A percentile compares a stretch with the other conserved stretches of the same genome.
These are phyloP conservation scores for Dipus sagitta DNA, from an alignment of 2,797 vertebrate genomes.

Conservation along the genomic window DNA sequence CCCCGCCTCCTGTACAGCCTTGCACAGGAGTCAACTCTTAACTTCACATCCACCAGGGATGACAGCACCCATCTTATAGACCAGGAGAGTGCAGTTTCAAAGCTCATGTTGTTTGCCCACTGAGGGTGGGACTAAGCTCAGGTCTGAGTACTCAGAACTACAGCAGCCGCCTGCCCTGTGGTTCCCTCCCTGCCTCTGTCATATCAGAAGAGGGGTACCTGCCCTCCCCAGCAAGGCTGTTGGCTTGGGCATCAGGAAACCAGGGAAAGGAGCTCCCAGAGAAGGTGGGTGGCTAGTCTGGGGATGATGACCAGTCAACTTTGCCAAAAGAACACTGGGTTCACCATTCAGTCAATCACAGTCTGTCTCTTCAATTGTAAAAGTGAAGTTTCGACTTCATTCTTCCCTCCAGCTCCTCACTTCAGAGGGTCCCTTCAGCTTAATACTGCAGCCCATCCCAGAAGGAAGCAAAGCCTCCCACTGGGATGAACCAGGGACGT, in stretches of 20 bases:
- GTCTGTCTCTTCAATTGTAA: not conserved
- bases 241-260: not conserved
- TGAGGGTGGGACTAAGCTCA: not conserved
- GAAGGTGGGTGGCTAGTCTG: not conserved
- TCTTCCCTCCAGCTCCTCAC: not conserved
- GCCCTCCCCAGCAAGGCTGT: not conserved
- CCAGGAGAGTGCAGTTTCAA: not conserved
- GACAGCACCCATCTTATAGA: not conserved
- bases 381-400: not conserved
- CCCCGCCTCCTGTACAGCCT: too few relatives aligned
- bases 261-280: not conserved
- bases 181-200: not conserved
- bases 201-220: rapidly evolving
- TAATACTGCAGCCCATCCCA: not conserved
- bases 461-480: not conserved
- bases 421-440: not conserved
- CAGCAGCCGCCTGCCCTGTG: too few relatives aligned
- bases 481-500: not conserved
- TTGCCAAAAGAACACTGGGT: not conserved
- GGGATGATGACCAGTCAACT: too few relatives aligned
- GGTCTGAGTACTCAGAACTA: not conserved
- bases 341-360: not conserved
- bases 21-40: not conserved
- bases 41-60: not conserved
- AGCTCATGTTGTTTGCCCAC: not conserved